Evolutionary conservation across 2,797 vertebrate genomes (phyloP).

Genomic region (Mormyrops boulengeri): DNA sequence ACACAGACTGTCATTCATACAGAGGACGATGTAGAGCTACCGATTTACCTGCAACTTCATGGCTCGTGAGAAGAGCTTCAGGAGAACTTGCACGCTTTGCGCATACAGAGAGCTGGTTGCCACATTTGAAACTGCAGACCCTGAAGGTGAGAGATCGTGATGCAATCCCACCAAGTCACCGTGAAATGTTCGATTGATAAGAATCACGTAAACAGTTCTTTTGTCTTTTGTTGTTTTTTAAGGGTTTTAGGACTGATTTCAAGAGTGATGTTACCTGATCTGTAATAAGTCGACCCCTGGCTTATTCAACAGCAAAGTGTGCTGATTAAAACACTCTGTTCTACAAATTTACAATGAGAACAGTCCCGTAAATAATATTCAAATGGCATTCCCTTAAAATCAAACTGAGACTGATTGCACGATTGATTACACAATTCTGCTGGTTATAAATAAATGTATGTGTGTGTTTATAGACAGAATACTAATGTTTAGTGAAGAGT

Average conservation of each 20-base stretch:
- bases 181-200: not conserved
- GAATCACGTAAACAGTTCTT: not conserved
- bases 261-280: not conserved
- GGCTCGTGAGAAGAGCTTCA: not conserved
- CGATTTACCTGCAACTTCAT: not conserved
- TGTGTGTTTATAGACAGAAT: not conserved
- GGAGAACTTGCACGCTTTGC: not conserved
- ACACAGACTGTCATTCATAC: not conserved
- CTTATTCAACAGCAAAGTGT: not conserved
- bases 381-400: not conserved
- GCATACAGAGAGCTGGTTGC: not conserved
- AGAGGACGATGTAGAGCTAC: not conserved
- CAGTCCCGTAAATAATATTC: not conserved
- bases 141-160: not conserved
- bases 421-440: not conserved
- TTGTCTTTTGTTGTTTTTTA: not conserved
- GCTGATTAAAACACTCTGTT: conserved; percentile 1
- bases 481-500: not conserved
- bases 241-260: not conserved
- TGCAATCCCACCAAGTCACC: not conserved
- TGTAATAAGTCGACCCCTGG: not conserved
- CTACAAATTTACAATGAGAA: not conserved
- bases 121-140: not conserved
- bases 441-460: not conserved
- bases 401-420: not conserved